A percentile compares a stretch with the other conserved stretches of the same genome.
phyloP scores from a whole-genome alignment of 2,113 vertebrate species.

The Sciurus niger region DNA sequence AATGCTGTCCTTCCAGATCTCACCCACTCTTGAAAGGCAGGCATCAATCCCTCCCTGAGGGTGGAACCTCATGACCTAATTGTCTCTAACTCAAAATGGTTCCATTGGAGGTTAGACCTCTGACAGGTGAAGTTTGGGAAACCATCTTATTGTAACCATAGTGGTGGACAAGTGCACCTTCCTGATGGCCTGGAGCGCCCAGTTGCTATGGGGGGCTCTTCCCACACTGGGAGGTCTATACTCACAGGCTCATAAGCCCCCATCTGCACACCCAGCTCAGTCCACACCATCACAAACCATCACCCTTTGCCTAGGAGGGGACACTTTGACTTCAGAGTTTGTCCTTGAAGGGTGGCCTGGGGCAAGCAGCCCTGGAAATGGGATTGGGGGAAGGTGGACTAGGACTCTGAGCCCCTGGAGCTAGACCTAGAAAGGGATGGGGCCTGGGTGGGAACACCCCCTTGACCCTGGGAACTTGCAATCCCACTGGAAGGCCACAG shows the following conservation, averaged over 20 bases:
- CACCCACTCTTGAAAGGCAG: not conserved
- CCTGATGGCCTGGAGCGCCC: not conserved
- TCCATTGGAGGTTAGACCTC: not conserved
- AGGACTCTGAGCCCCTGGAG: not conserved
- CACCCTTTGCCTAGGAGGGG: not conserved
- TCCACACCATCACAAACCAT: not conserved
- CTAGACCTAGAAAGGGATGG: not conserved
- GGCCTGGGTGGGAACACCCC: not conserved
- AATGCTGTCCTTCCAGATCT: not conserved
- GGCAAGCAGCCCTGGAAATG: not conserved
- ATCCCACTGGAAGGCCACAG: not conserved
- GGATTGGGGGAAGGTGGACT: not conserved
- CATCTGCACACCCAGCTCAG: not conserved
- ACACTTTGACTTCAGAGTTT: not conserved
- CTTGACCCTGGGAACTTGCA: not conserved
- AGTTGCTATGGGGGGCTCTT: not conserved
- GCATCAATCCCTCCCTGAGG: not conserved
- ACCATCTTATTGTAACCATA: not conserved
- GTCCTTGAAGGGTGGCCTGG: not conserved
- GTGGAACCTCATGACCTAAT: too few relatives aligned
- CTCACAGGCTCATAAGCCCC: too few relatives aligned
- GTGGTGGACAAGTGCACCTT: not conserved
- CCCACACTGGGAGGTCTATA: not conserved
- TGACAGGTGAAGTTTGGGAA: not conserved
- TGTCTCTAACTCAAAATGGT: not conserved